Conservation (phyloP, 2,113 vertebrate species). For the Saguinus midas region DNA sequence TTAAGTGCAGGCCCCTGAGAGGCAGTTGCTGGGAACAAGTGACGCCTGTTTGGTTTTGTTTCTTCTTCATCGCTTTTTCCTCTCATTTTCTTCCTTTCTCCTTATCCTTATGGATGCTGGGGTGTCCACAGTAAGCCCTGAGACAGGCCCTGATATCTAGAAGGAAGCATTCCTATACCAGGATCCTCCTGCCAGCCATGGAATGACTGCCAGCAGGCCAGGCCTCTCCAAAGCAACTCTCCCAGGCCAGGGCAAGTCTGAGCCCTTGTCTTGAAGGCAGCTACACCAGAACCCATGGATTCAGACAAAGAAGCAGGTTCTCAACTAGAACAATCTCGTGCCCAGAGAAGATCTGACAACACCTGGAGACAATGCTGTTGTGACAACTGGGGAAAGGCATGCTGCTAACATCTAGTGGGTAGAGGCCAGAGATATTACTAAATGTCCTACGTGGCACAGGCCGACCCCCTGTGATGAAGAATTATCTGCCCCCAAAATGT, state of each 20-base stretch:
- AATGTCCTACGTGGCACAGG: too few species aligned
- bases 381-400: not conserved
- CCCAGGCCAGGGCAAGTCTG: not conserved
- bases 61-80: not conserved
- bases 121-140: not conserved
- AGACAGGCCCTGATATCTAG: not conserved
- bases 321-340: rapidly evolving
- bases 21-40: not conserved
- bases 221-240: not conserved
- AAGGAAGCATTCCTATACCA: not conserved
- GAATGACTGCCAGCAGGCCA: not conserved
- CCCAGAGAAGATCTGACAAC: too few species aligned
- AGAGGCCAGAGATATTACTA: not conserved
- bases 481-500: not conserved
- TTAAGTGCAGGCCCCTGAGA: not conserved
- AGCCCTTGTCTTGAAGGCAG: not conserved
- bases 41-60: not conserved
- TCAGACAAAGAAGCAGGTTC: not conserved
- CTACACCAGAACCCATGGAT: not conserved
- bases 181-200: not conserved
- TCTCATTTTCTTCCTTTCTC: not conserved
- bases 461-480: not conserved
- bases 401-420: not conserved
- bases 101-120: not conserved
- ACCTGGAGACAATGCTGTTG: not conserved